phyloP scores from a whole-genome alignment of 2,888 invertebrate genomes.

The Lasius platythorax region DNA sequence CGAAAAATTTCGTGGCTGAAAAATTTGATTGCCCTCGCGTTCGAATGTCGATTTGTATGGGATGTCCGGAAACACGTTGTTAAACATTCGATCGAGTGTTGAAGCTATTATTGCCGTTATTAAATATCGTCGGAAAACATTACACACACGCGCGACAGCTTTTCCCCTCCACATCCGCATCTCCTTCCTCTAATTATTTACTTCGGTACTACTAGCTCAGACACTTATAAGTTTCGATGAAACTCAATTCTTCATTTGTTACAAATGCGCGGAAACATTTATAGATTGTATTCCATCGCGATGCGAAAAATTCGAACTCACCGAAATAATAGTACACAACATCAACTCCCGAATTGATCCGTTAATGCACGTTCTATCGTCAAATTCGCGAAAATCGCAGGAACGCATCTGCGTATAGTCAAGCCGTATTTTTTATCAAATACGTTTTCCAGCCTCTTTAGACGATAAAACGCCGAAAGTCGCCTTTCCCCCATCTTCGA shows the following conservation, averaged over 20 bases:
- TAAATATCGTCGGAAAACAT: background rate
- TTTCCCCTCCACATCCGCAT: background rate
- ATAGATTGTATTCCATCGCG: background rate
- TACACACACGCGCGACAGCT: background rate
- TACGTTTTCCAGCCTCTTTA: background rate
- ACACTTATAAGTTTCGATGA: background rate
- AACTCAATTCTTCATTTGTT: too few species aligned
- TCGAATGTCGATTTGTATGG: background rate
- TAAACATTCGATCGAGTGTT: background rate
- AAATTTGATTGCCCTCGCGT: background rate
- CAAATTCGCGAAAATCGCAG: background rate
- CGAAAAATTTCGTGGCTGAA: background rate
- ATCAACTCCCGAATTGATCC: background rate
- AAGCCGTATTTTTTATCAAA: constrained; percentile 6
- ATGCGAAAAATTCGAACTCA: background rate
- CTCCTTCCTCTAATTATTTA: background rate
- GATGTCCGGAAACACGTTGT: background rate
- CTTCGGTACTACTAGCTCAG: background rate
- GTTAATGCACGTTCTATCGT: background rate
- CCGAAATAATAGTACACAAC: background rate
- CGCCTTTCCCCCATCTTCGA: background rate
- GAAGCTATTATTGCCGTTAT: background rate
- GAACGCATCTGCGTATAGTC: background rate
- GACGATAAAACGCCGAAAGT: background rate
- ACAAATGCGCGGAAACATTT: background rate